These are phyloP conservation scores for Halisarca cf. caerulea DNA, from an alignment of 37 sponge, comb jelly and placozoan species.

Conservation along the genomic window DNA sequence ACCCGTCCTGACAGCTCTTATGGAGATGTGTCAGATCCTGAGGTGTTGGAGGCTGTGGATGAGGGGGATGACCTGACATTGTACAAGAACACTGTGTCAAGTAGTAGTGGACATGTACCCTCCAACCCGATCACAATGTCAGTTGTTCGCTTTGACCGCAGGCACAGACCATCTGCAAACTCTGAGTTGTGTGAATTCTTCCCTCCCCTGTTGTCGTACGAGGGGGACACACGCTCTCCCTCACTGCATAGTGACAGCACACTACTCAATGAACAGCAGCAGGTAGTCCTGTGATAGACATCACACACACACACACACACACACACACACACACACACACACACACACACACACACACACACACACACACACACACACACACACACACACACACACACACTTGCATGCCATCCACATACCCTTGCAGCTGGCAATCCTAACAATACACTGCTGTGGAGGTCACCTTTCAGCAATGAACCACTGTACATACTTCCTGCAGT, in stretches of 20 bases:
- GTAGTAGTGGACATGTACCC: neutral
- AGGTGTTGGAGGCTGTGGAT: neutral
- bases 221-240: slow-evolving; percentile 53
- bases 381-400: neutral
- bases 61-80: neutral
- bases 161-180: too few relatives aligned
- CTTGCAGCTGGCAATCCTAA: neutral
- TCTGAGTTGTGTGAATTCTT: slow-evolving; percentile 46
- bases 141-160: neutral
- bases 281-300: too few relatives aligned
- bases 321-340: too few relatives aligned
- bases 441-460: too few relatives aligned
- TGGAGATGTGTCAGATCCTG: slow-evolving; percentile 20
- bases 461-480: too few relatives aligned
- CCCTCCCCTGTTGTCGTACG: slow-evolving; percentile 79
- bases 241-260: slow-evolving; percentile 40
- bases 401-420: neutral
- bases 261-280: slow-evolving; percentile 63
- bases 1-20: too few relatives aligned
- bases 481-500: too few relatives aligned
- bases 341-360: too few relatives aligned
- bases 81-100: neutral
- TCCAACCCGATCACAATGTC: neutral
- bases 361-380: too few relatives aligned
- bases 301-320: too few relatives aligned